Base-by-base conservation (phyloP, 2,797 vertebrate species). In the Myotis vivesi region DNA sequence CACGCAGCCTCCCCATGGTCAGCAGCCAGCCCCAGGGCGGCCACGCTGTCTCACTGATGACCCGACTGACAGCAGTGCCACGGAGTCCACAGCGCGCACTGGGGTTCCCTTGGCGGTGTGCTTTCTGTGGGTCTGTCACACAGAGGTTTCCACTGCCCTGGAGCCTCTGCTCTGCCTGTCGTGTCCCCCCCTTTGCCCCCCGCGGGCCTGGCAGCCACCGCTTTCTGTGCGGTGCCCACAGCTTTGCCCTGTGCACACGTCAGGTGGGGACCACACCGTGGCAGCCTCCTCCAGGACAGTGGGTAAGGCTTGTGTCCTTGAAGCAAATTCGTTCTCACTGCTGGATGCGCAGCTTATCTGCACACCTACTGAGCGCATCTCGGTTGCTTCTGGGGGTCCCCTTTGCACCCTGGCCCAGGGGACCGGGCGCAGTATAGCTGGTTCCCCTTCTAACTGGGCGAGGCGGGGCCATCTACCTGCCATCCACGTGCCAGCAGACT, bases 201-300 rank as follows among this genome's bases (percentile, higher is more conserved):
- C 44, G 9, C 0, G 0, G 13, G 8, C 38, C 38, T 6, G 20
- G 49, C 11, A 2, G 8, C 22, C 30, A 0, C 30, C 5, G 22
- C 23, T 6, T 28, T 53, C 38, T 44, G 53, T 0, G 9, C 72
- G 49, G 44, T 69, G 20, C 25, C 20, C 49, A 4, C 8, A 25
- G 30, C 41, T 11, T 9, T 11, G 22, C 15, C 15, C 33, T 33
- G 44, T 25, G 75, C 62, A 19, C 38, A 77, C 2, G 13, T 8
- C 49, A 12, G 5, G 5, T 0, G 19, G 38, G 49, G 28, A 9
- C 33, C 49, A 38, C 4, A 17, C 51, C 0, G 6, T 7, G 4
- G 75, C 17, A 17, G 22, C 51, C 28, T 55, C 23, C 68, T 25
- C 28, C 57, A 25, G 57, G 25, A 28, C 57, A 28, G 57, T 10